These are phyloP conservation scores for Myzus persicae DNA, from an alignment of 1,140 invertebrate genomes.

Conservation along the genomic window DNA sequence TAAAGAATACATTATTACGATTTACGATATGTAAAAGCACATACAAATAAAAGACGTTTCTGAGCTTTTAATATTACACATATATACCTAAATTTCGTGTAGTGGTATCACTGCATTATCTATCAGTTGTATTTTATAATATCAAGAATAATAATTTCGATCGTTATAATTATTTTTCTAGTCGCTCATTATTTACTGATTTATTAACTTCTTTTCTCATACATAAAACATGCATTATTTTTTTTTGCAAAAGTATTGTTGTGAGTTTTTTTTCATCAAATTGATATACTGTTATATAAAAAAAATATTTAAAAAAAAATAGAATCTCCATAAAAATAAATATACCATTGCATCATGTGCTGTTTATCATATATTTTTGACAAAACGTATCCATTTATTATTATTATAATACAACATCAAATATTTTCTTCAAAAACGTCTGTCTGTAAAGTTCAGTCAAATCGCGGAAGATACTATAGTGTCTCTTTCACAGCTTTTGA, in stretches of 20 bases:
- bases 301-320: background rate
- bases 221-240: background rate
- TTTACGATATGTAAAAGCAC: background rate
- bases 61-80: background rate
- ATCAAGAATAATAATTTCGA: background rate
- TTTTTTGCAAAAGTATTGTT: background rate
- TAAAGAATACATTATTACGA: background rate
- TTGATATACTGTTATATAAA: background rate
- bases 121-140: background rate
- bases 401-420: constrained; percentile 31
- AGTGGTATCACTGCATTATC: background rate
- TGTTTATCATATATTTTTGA: background rate
- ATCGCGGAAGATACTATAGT: background rate
- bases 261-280: background rate
- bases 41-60: background rate
- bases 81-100: background rate
- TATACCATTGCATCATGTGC: background rate
- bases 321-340: background rate
- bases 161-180: background rate
- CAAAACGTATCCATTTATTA: background rate
- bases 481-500: background rate
- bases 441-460: background rate
- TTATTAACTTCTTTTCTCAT: background rate
- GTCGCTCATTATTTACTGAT: background rate
- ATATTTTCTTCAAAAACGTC: background rate